Evolutionary conservation across 2,888 invertebrate species (phyloP), one percentile per base, ranked within the genome.

Genomic region (Falcaria lacertinaria): DNA sequence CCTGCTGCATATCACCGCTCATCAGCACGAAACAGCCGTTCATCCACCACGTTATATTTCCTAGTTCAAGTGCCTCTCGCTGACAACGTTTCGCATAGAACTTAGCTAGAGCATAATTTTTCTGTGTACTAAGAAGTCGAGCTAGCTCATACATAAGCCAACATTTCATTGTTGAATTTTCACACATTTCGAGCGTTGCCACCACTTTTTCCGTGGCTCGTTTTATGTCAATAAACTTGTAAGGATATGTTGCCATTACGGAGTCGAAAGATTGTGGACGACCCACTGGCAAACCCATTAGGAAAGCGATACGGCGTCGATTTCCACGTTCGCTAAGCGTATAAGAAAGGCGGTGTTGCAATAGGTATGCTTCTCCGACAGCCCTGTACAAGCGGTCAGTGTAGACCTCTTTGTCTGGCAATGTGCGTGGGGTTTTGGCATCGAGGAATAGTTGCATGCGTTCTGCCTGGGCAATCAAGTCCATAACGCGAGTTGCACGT

Each of bases 1-100:
- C 81, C 59, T 89, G 89, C 50, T 87, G 87, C 86, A 89, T 87
- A 39, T 89, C 89, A 1, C 87, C 84, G 42, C 85, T 86, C 80
- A 89, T 83, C 3, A 88, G 47, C 1, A 79, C 81, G 39, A 89
- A 87, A 32, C 76, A 78, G 0, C 83, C 87, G 50, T 88, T 87
- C 11, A 88, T 51, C 88, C 88, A 89, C 89, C 89, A 89, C 0
- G 80, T 75, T 1, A 70, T 60, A 45, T 64, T 86, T 15, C 71
- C 67, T 17, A 87, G 49, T 45, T 83, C 81, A 41, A 79, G 74
- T 41, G 88, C 85, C 50, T 88, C 83, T 39, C 74, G 67, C 50
- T 89, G 89, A 48, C 88, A 88, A 22, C 84, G 73, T 50, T 88
- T 88, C 0, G 80, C 86, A 49, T 87, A 89, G 57, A 74, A 89